phyloP scores from a whole-genome alignment of 2,797 vertebrate genomes.

The Cuculus canorus region DNA sequence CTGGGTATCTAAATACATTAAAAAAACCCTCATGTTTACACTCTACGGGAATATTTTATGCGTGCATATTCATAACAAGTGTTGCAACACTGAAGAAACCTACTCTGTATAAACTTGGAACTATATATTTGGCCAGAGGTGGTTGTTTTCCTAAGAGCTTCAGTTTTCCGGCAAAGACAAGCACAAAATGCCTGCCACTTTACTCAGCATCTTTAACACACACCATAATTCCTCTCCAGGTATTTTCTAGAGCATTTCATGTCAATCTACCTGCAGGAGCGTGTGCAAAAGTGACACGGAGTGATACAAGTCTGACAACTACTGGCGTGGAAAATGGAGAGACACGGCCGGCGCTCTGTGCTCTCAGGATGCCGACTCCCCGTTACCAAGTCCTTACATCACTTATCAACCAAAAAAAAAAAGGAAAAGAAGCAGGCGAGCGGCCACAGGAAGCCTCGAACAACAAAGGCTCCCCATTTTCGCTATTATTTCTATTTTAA shows the following conservation, averaged over 20 bases:
- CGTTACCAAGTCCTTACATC: background rate
- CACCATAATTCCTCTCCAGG: conserved; percentile 69
- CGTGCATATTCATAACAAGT: background rate
- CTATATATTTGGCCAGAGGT: background rate
- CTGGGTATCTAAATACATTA: background rate
- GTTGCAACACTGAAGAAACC: background rate
- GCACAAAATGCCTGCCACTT: conserved; percentile 74
- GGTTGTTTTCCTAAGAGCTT: background rate
- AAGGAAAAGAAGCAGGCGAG: background rate
- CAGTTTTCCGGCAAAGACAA: conserved; percentile 15
- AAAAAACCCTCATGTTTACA: background rate
- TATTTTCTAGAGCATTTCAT: conserved; percentile 77
- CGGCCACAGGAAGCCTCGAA: conserved; percentile 1
- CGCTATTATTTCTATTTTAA: conserved; percentile 23
- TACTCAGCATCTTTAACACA: conserved; percentile 70
- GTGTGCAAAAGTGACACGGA: conserved; percentile 79
- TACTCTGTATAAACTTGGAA: conserved; percentile 32
- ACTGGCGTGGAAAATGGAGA: conserved; percentile 63
- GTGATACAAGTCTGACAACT: conserved; percentile 72
- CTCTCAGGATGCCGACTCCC: conserved; percentile 21
- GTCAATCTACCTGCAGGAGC: conserved; percentile 79
- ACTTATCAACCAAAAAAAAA: background rate
- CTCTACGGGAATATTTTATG: background rate
- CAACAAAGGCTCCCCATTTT: conserved; percentile 17
- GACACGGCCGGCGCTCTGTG: conserved; percentile 25